A percentile compares a stretch with the other conserved stretches of the same genome.
Conservation (phyloP, 2,797 vertebrate genomes). For the Eurystomus glaucurus region DNA sequence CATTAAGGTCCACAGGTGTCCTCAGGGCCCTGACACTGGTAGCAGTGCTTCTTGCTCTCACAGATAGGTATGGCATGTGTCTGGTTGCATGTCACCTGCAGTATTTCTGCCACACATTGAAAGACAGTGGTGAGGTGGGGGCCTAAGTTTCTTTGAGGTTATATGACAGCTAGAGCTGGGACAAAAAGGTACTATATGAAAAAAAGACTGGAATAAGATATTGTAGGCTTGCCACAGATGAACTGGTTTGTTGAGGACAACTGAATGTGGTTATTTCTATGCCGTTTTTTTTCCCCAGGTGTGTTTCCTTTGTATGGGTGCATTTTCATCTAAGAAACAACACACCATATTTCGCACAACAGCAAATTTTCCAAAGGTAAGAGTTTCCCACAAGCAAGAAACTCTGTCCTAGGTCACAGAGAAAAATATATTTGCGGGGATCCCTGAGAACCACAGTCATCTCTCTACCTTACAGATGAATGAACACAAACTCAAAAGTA, state of each 20-base stretch:
- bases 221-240: background rate
- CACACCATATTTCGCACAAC: background rate
- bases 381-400: background rate
- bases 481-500: background rate
- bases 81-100: background rate
- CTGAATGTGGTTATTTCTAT: background rate
- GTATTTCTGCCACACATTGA: background rate
- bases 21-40: background rate
- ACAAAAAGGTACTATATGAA: background rate
- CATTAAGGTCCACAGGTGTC: background rate
- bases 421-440: background rate
- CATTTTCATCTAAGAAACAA: background rate
- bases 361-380: background rate
- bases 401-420: background rate
- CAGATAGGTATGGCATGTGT: background rate
- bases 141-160: background rate
- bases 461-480: background rate
- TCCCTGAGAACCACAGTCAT: background rate
- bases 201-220: background rate
- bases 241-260: background rate
- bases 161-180: background rate
- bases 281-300: background rate
- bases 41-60: accelerated
- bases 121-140: background rate
- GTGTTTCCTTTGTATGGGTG: background rate